phyloP scores from a whole-genome alignment of 2,113 vertebrate genomes.

The Daboia siamensis region DNA sequence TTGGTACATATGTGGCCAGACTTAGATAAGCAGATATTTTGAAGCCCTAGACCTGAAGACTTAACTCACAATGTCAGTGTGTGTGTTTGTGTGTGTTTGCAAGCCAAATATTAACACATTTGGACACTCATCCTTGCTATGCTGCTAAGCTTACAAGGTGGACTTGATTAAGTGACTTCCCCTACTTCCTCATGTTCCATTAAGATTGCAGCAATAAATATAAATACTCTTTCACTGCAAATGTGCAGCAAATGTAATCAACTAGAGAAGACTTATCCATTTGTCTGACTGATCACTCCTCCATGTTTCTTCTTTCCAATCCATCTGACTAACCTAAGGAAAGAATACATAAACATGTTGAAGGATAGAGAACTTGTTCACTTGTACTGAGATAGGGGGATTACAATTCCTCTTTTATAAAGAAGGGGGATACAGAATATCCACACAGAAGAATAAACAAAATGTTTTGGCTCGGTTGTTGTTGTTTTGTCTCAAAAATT shows the following conservation, averaged over 20 bases:
- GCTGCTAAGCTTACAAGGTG: not conserved
- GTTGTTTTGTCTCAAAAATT: not conserved
- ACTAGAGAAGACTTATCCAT: not conserved
- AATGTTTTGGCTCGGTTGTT: not conserved
- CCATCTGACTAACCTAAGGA: not conserved
- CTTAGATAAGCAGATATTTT: not conserved
- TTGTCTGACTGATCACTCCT: not conserved
- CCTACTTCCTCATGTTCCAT: not conserved
- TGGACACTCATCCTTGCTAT: not conserved
- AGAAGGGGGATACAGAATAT: not conserved
- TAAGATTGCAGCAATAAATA: not conserved
- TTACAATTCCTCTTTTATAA: not conserved
- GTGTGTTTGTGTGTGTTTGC: not conserved
- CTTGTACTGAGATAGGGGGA: not conserved
- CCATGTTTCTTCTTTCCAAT: not conserved
- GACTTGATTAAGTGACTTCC: not conserved
- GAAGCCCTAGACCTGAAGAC: not conserved
- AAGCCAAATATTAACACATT: not conserved
- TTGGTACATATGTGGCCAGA: not conserved
- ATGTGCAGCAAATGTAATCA: not conserved
- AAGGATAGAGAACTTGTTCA: not conserved
- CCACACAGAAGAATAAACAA: not conserved
- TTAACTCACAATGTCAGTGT: not conserved
- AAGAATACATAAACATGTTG: not conserved
- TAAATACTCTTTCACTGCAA: not conserved